Evolutionary conservation across 2,888 invertebrate species (phyloP).

Genomic region (Sycophila texana): DNA sequence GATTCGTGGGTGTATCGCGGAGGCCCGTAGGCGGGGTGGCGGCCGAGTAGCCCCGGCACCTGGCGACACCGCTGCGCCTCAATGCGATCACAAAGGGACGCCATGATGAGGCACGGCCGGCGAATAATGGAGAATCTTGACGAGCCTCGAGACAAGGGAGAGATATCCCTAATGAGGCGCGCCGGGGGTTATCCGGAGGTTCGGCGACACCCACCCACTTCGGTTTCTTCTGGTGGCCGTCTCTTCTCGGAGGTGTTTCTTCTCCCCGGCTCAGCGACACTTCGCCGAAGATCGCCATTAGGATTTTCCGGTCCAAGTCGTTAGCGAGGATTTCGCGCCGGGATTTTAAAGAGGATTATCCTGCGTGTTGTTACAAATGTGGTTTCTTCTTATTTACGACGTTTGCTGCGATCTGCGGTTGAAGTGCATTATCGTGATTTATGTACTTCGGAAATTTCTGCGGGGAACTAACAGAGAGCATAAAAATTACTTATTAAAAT

Average conservation of each 20-base stretch:
- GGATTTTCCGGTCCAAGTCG: neutral
- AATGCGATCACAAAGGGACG: slow-evolving; percentile 2
- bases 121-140: neutral
- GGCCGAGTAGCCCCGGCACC: slow-evolving; percentile 2
- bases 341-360: slow-evolving; percentile 9
- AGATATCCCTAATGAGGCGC: slow-evolving; percentile 36
- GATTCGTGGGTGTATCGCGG: neutral
- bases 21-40: slow-evolving; percentile 13
- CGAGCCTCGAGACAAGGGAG: neutral
- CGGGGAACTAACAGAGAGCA: too few species aligned
- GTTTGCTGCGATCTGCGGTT: too few species aligned
- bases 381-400: neutral
- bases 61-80: slow-evolving; percentile 14
- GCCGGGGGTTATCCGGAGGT: slow-evolving; percentile 29
- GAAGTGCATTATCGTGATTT: too few species aligned
- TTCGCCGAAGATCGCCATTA: neutral
- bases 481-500: too few species aligned
- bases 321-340: neutral
- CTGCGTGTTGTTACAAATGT: neutral
- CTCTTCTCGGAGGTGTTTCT: neutral
- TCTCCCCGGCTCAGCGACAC: neutral
- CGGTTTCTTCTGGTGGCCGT: slow-evolving; percentile 49
- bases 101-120: neutral
- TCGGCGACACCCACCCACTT: slow-evolving; percentile 33
- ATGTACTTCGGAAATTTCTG: neutral